phyloP scores from a whole-genome alignment of 2,113 vertebrate genomes.

The Melanostigma gelatinosum region DNA sequence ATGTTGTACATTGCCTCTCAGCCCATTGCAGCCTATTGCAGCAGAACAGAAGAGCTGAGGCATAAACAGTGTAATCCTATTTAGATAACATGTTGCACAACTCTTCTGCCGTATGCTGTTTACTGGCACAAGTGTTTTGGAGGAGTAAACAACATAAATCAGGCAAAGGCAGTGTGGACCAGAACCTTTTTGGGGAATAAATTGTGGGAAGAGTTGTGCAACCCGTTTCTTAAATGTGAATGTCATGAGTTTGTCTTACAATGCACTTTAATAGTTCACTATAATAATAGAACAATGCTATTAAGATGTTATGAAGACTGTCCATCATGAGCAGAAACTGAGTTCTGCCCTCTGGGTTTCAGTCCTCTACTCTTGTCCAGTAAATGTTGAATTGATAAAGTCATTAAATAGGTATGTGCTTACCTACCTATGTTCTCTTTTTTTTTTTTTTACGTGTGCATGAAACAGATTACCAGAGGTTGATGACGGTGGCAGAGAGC shows the following conservation, averaged over 20 bases:
- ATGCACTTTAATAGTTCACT: background rate
- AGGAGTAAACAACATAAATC: conserved; percentile 8
- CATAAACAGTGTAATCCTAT: conserved; percentile 3
- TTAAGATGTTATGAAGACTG: background rate
- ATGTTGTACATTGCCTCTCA: too few relatives aligned
- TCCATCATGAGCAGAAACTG: background rate
- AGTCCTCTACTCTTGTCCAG: background rate
- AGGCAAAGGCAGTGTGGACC: background rate
- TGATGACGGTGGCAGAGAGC: conserved; percentile 97
- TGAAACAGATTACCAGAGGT: conserved; percentile 93
- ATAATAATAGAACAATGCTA: background rate
- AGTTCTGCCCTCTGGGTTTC: background rate
- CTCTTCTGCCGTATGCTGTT: conserved; percentile 8
- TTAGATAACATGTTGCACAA: conserved; percentile 19
- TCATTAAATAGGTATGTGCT: background rate
- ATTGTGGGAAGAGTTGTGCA: background rate
- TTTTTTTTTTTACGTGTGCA: background rate
- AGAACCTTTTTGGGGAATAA: background rate
- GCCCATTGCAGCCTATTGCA: too few relatives aligned
- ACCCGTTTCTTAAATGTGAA: background rate
- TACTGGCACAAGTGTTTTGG: conserved; percentile 12
- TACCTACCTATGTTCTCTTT: too few relatives aligned
- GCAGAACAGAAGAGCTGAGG: conserved; percentile 3
- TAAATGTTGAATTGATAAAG: background rate
- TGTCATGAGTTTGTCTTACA: background rate